Conservation (phyloP, 2,888 invertebrate species). For the Criorhina ranunculi region DNA sequence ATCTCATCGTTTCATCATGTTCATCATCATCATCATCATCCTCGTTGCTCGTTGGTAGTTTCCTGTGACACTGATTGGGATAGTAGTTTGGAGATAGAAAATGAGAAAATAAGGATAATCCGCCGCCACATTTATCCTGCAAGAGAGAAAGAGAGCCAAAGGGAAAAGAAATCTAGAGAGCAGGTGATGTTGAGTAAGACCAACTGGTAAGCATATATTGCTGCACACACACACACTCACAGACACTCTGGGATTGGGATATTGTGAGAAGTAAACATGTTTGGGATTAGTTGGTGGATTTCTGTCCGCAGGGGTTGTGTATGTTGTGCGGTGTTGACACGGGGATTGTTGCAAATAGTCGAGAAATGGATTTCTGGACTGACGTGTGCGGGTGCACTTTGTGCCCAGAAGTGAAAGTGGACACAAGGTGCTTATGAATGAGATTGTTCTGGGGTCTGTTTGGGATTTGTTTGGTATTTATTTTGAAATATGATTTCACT, state of each 20-base stretch:
- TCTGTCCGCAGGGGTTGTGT: constrained; percentile 27
- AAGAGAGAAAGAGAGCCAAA: not conserved
- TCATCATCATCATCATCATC: constrained; percentile 37
- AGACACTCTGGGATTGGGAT: not conserved
- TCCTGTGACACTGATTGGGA: constrained; percentile 67
- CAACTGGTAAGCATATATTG: constrained; percentile 25
- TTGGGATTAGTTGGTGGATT: constrained; percentile 37
- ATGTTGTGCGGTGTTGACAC: constrained; percentile 12
- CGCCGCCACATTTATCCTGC: constrained; percentile 23
- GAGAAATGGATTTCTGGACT: constrained; percentile 3
- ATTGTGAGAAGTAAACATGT: constrained; percentile 43
- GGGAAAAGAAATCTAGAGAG: not conserved
- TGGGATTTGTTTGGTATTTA: constrained; percentile 7
- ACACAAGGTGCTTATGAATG: not conserved
- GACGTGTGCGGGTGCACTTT: constrained; percentile 2
- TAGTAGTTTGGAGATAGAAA: constrained; percentile 64
- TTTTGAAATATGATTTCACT: not conserved
- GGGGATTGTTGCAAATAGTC: constrained; percentile 20
- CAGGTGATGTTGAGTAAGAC: constrained; percentile 36
- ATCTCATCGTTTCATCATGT: constrained; percentile 35
- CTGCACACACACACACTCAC: not conserved
- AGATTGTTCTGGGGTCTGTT: not conserved
- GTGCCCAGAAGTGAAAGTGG: constrained; percentile 16
- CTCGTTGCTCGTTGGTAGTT: constrained; percentile 32
- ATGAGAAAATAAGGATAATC: constrained; percentile 59